These are phyloP conservation scores for Aramus guarauna DNA, from an alignment of 2,113 vertebrate genomes.

Conservation along the genomic window DNA sequence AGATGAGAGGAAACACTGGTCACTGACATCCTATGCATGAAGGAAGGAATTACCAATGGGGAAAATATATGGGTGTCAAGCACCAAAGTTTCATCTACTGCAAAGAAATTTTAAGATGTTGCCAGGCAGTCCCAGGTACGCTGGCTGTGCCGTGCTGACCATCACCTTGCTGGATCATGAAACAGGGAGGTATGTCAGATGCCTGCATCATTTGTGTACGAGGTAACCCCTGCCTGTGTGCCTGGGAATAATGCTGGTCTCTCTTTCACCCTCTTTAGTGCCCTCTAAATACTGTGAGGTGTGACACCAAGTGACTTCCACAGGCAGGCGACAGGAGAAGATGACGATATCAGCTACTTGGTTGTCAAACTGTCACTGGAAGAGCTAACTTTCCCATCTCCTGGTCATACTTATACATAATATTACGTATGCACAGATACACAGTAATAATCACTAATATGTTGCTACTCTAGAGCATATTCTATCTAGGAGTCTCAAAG, in stretches of 20 bases:
- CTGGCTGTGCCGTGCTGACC: neutral
- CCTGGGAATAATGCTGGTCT: neutral
- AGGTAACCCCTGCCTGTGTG: neutral
- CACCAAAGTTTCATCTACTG: neutral
- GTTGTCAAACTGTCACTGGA: neutral
- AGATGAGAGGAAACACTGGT: neutral
- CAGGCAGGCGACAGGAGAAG: neutral
- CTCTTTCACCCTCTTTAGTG: neutral
- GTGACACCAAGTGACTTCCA: neutral
- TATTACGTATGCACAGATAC: neutral
- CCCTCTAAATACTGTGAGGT: neutral
- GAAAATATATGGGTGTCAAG: neutral
- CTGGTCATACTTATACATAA: too few species aligned
- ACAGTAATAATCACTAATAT: neutral
- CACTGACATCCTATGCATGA: neutral
- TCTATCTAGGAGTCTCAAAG: neutral
- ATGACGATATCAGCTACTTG: neutral
- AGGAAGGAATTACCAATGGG: neutral
- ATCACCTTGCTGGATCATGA: accelerated
- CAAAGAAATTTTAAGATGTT: neutral
- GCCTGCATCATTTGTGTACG: accelerated
- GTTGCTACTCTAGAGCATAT: neutral
- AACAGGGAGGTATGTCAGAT: neutral
- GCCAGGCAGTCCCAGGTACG: neutral
- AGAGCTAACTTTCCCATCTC: neutral